phyloP scores from a whole-genome alignment of 2,888 invertebrate genomes.

The Nephrotoma appendiculata region DNA sequence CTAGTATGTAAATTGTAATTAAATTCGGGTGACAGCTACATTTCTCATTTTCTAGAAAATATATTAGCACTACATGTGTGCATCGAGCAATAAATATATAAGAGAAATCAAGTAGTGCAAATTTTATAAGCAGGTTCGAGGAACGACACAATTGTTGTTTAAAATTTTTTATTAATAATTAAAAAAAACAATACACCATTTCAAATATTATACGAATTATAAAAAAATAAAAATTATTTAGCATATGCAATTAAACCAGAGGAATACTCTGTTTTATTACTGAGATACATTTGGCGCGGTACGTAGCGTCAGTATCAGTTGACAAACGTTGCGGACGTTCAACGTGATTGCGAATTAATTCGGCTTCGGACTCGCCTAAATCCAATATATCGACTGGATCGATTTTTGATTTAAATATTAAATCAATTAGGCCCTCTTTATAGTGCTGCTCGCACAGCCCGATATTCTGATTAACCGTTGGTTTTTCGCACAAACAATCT shows the following conservation, averaged over 20 bases:
- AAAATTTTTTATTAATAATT: too few relatives aligned
- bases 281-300: neutral
- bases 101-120: too few relatives aligned
- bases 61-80: too few relatives aligned
- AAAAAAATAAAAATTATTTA: too few relatives aligned
- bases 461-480: neutral
- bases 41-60: too few relatives aligned
- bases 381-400: neutral
- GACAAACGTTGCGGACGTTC: neutral
- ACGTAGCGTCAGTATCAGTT: neutral
- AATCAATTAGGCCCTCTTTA: neutral
- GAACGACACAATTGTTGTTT: too few relatives aligned
- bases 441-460: neutral
- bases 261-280: neutral
- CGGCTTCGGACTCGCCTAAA: neutral
- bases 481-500: neutral
- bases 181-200: too few relatives aligned
- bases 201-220: too few relatives aligned
- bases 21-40: too few relatives aligned
- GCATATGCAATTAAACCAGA: neutral
- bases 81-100: too few relatives aligned
- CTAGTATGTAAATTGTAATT: too few relatives aligned
- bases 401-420: neutral
- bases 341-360: neutral
- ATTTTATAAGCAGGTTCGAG: too few relatives aligned